Evolutionary conservation across 2,113 vertebrate species (phyloP).

Genomic region (Sphyrna mokarran): DNA sequence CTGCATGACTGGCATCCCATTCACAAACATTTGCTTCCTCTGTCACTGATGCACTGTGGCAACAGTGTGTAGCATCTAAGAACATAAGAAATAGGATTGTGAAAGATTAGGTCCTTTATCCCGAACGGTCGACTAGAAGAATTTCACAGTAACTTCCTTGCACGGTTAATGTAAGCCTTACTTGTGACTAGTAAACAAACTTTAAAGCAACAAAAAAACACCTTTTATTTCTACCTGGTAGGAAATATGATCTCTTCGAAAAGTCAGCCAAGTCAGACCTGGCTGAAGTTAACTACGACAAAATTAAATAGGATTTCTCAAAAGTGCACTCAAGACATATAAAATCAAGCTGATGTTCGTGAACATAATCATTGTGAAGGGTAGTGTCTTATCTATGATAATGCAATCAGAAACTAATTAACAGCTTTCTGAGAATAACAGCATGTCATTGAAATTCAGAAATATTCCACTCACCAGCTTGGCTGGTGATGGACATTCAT

Average conservation of each 20-base stretch:
- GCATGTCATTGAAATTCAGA: background rate
- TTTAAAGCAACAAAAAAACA: too few species aligned
- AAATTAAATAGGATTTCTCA: background rate
- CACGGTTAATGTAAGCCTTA: too few species aligned
- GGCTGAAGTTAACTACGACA: background rate
- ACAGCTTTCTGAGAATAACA: background rate
- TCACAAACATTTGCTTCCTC: too few species aligned
- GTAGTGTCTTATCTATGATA: background rate
- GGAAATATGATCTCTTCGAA: background rate
- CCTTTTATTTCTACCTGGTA: background rate
- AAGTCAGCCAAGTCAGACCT: background rate
- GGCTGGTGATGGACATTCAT: background rate
- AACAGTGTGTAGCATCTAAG: too few species aligned
- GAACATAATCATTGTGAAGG: background rate
- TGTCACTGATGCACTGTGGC: too few species aligned
- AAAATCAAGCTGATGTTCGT: background rate
- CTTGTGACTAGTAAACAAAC: too few species aligned
- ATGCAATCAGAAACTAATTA: background rate
- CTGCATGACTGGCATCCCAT: too few species aligned
- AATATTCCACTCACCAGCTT: background rate
- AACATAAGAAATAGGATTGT: too few species aligned
- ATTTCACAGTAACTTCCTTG: too few species aligned
- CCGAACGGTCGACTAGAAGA: too few species aligned
- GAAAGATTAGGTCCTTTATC: too few species aligned
- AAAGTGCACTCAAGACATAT: background rate